Evolutionary conservation across 2,113 vertebrate species (phyloP).

Genomic region (Gavia stellata): DNA sequence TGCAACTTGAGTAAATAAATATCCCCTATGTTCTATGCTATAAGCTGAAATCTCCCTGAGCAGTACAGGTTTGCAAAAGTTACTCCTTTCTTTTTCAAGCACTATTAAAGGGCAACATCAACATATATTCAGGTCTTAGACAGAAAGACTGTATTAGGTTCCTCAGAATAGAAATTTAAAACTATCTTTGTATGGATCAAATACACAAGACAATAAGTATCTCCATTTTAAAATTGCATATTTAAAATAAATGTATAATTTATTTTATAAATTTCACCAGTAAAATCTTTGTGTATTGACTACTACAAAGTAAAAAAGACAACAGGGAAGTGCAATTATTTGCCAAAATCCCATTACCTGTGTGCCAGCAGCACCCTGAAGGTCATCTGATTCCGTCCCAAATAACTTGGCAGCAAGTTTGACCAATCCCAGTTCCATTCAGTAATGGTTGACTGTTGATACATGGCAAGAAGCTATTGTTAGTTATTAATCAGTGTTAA

Average conservation of each 20-base stretch:
- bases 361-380: slow-evolving; percentile 86
- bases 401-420: slow-evolving; percentile 82
- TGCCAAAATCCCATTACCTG: slow-evolving; percentile 79
- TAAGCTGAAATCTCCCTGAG: neutral
- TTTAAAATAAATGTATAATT: neutral
- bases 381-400: slow-evolving; percentile 84
- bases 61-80: neutral
- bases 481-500: slow-evolving; percentile 97
- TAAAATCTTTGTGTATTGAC: neutral
- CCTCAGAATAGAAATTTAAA: neutral
- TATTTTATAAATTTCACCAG: neutral
- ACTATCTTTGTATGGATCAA: neutral
- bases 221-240: neutral
- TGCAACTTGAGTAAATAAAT: neutral
- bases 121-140: neutral
- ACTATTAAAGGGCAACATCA: neutral
- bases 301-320: neutral
- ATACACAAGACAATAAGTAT: neutral
- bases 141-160: neutral
- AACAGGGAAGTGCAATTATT: neutral
- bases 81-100: neutral
- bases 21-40: neutral
- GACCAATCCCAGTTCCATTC: slow-evolving; percentile 91
- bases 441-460: slow-evolving; percentile 86
- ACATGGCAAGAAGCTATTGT: slow-evolving; percentile 83